phyloP scores from a whole-genome alignment of 2,797 vertebrate genomes.

The Alcedo quadribrachys region DNA sequence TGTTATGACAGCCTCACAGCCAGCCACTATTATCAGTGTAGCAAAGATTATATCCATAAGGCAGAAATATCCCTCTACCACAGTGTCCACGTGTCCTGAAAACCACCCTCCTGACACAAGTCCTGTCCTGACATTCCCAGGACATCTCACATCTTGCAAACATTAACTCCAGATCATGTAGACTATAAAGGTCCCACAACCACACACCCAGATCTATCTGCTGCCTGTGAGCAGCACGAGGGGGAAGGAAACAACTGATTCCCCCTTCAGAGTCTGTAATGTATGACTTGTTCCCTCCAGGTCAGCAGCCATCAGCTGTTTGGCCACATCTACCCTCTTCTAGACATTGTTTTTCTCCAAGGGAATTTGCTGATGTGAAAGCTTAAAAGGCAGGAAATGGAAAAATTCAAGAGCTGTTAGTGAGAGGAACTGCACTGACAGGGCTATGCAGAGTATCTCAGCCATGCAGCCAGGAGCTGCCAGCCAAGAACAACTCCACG shows the following conservation, averaged over 20 bases:
- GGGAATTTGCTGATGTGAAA: background rate
- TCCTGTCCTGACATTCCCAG: background rate
- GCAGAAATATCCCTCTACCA: background rate
- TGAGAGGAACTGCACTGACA: background rate
- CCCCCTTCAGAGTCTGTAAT: background rate
- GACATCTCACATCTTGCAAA: background rate
- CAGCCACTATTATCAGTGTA: background rate
- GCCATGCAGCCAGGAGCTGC: background rate
- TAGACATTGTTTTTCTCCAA: background rate
- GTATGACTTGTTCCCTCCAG: background rate
- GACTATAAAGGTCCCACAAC: background rate
- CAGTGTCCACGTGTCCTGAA: background rate
- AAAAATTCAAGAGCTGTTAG: background rate
- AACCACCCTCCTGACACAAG: background rate
- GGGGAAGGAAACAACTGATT: background rate
- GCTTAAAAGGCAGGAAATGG: constrained; percentile 16
- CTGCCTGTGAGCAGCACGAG: background rate
- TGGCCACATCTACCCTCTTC: background rate
- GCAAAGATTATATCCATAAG: background rate
- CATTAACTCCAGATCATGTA: background rate
- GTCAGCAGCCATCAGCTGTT: background rate
- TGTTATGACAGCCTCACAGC: background rate
- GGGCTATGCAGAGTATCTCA: background rate
- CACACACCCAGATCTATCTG: background rate
- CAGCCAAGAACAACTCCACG: background rate